A percentile compares a stretch with the other conserved stretches of the same genome.
phyloP scores from a whole-genome alignment of 2,888 invertebrate genomes.

The Ichneumoninae sp. region DNA sequence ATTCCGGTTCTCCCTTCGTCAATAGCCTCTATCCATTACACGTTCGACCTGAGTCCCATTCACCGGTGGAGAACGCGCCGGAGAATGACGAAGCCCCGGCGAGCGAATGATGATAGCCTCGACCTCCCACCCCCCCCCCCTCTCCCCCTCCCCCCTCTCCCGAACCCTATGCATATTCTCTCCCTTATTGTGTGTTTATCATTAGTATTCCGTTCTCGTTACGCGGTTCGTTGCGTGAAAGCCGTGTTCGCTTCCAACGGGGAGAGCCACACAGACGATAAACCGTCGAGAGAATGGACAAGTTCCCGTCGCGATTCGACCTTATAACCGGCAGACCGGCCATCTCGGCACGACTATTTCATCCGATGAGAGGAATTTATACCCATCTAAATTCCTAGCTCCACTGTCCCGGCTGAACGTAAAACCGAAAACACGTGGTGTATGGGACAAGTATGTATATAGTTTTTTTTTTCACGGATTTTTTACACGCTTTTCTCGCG shows the following conservation, averaged over 20 bases:
- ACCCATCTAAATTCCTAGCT: constrained; percentile 9
- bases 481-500: not conserved
- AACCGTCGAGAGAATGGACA: constrained; percentile 25
- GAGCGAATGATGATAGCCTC: constrained; percentile 59
- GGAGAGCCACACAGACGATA: constrained; percentile 33
- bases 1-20: constrained; percentile 19
- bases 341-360: constrained; percentile 8
- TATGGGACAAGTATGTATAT: not conserved
- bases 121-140: not conserved
- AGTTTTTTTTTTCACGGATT: not conserved
- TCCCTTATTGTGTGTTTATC: constrained; percentile 65
- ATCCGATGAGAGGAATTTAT: constrained; percentile 22
- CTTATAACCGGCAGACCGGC: constrained; percentile 16
- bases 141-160: not conserved
- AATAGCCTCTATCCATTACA: constrained; percentile 68
- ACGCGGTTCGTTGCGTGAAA: constrained; percentile 59
- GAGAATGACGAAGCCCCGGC: constrained; percentile 49
- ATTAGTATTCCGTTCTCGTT: constrained; percentile 69
- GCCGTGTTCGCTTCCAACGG: constrained; percentile 37
- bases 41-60: constrained; percentile 21
- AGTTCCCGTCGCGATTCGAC: constrained; percentile 35
- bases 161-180: constrained; percentile 54
- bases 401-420: not conserved
- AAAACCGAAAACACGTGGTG: not conserved
- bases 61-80: constrained; percentile 5